Evolutionary conservation across 2,888 invertebrate species (phyloP).

Genomic region (Xestia rhomboidea): DNA sequence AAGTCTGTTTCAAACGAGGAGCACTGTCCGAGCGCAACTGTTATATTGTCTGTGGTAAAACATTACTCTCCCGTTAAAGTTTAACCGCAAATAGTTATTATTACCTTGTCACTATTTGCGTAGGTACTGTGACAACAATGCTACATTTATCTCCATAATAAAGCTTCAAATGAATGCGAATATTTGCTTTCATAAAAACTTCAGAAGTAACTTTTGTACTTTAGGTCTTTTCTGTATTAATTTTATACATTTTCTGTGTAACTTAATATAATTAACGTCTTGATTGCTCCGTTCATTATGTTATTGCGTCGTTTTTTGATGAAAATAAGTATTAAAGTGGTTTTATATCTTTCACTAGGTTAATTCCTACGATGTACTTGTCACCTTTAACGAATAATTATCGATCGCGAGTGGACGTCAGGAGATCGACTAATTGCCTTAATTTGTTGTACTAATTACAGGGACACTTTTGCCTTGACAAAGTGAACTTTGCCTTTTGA

Average conservation of each 20-base stretch:
- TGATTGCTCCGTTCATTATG: constrained; percentile 30
- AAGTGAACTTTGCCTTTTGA: constrained; percentile 55
- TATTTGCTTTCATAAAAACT: constrained; percentile 7
- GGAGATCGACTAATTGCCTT: constrained; percentile 71
- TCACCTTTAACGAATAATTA: constrained; percentile 52
- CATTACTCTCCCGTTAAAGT: constrained; percentile 36
- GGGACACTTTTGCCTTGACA: constrained; percentile 62
- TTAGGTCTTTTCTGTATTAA: constrained; percentile 2
- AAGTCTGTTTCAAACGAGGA: constrained; percentile 35
- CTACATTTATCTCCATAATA: background rate
- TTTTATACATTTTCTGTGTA: constrained; percentile 27
- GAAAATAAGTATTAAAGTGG: constrained; percentile 12
- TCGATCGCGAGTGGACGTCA: constrained; percentile 56
- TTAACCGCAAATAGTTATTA: constrained; percentile 56
- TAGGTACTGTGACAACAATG: constrained; percentile 8
- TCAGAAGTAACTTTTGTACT: constrained; percentile 18
- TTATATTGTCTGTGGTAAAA: constrained; percentile 44
- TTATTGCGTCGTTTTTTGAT: background rate
- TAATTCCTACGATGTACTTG: constrained; percentile 13
- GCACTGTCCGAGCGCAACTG: constrained; percentile 27
- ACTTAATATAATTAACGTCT: constrained; percentile 17
- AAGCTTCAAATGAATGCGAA: constrained; percentile 14
- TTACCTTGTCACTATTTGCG: constrained; percentile 26
- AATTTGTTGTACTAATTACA: constrained; percentile 79
- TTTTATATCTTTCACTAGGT: background rate